These are phyloP conservation scores for Eulithis testata DNA, from an alignment of 2,888 invertebrate genomes.

Conservation along the genomic window DNA sequence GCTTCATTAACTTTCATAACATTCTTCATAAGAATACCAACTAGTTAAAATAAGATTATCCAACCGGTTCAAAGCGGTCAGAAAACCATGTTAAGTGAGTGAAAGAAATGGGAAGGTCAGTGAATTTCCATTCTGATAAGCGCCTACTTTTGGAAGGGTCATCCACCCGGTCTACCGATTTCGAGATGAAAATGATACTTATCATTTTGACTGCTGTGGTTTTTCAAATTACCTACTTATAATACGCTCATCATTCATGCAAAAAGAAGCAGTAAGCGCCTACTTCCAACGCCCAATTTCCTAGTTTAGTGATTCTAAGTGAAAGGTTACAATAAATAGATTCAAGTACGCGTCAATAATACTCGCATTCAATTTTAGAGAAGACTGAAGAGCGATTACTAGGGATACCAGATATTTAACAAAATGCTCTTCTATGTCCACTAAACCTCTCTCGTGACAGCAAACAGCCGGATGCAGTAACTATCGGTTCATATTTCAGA, in stretches of 20 bases:
- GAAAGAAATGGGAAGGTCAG: constrained; percentile 2
- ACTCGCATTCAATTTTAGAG: too few species aligned
- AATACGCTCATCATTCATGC: too few species aligned
- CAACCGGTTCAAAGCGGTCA: constrained; percentile 1
- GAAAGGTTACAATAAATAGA: too few species aligned
- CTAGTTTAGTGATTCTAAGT: too few species aligned
- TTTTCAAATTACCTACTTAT: too few species aligned
- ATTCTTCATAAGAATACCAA: not conserved
- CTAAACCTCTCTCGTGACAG: too few species aligned
- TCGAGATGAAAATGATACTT: not conserved
- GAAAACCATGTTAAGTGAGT: constrained; percentile 2
- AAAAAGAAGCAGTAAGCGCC: too few species aligned
- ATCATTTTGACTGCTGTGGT: not conserved
- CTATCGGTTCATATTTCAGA: not conserved
- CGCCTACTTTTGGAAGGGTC: constrained; percentile 3
- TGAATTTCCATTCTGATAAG: constrained; percentile 11
- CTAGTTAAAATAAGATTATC: not conserved
- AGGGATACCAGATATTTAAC: too few species aligned
- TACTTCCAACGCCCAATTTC: too few species aligned
- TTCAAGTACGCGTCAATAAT: too few species aligned
- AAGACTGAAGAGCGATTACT: too few species aligned
- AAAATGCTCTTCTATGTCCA: too few species aligned
- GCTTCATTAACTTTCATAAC: not conserved
- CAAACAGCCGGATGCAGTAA: not conserved
- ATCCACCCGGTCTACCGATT: constrained; percentile 3